Base-by-base conservation (phyloP, 2,888 invertebrate genomes). In the Drosophila fulvimacula region DNA sequence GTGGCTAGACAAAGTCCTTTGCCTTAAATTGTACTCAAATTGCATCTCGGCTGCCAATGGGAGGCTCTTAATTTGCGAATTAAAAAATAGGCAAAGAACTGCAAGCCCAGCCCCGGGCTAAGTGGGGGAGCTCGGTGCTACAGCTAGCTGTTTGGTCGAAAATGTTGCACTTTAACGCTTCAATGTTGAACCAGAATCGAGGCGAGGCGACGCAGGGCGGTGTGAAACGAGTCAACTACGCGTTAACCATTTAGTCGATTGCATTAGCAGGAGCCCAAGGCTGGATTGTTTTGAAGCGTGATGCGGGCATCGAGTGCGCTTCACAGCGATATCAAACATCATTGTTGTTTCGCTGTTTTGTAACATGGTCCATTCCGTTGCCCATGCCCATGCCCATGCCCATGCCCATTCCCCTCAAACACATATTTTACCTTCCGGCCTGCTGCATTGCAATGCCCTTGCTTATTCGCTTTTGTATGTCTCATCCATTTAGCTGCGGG, bases 401-500 rank as follows among this genome's bases (percentile, higher is more conserved):
- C 34, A 30, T 5, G 4, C 30, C 15, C 46, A 46, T 4, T 1
- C 46, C 6, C 48, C 30, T 7, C 10, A n/a, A n/a, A n/a, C n/a
- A n/a, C 15, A 34, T n/a, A 32, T 48, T 49, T 21, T 65, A 52
- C 60, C 66, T 73, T 62, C 53, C 62, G 41, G 13, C 10, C 17
- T 39, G 39, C 39, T 17, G n/a, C 46, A 24, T 24, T 27, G 30
- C 30, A 30, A 11, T 30, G 48, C 67, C 6, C 49, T 68, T 52
- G 58, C 69, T 59, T 27, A 69, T 53, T 53, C 69, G 46, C 55
- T 55, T 49, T 72, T 70, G 39, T 64, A 44, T 65, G 46, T 74
- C 65, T 75, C 62, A 66, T 69, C 70, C 79, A 70, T 76, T 76
- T 79, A 95, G 96, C 92, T 99, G 98, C 93, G 98, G 99, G 19